Evolutionary conservation across 2,888 invertebrate genomes (phyloP).

Genomic region (Carcina quercana): DNA sequence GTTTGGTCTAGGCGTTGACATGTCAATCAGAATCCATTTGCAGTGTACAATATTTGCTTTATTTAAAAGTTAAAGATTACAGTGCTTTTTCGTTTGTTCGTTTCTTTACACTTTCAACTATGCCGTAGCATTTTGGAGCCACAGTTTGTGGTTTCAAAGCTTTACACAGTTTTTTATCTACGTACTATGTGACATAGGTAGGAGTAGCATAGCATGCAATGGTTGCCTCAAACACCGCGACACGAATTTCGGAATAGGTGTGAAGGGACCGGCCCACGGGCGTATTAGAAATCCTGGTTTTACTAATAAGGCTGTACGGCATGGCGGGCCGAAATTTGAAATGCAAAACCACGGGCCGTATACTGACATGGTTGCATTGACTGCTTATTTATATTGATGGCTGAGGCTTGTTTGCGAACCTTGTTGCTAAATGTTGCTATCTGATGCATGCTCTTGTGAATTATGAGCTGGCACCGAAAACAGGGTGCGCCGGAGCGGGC

Average conservation of each 20-base stretch:
- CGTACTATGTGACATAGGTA: too few species aligned
- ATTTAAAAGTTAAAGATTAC: too few species aligned
- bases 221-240: too few species aligned
- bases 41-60: too few species aligned
- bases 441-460: conserved; percentile 44
- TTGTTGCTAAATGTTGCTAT: conserved; percentile 32
- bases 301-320: conserved; percentile 12
- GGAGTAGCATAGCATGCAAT: too few species aligned
- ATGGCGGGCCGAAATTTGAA: conserved; percentile 31
- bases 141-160: too few species aligned
- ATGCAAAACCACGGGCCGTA: conserved; percentile 25
- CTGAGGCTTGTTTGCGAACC: conserved; percentile 19
- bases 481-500: conserved; percentile 21
- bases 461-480: conserved; percentile 29
- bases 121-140: too few species aligned
- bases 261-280: neutral
- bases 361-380: conserved; percentile 10
- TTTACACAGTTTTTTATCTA: too few species aligned
- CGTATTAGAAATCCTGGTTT: neutral
- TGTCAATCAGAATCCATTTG: too few species aligned
- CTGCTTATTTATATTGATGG: conserved; percentile 24
- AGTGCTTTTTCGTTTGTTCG: too few species aligned
- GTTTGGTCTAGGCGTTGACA: too few species aligned
- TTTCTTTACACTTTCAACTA: too few species aligned
- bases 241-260: neutral